Evolutionary conservation across 37 sponge, comb jelly and placozoan species (phyloP).

Genomic region (Spongilla lacustris): DNA sequence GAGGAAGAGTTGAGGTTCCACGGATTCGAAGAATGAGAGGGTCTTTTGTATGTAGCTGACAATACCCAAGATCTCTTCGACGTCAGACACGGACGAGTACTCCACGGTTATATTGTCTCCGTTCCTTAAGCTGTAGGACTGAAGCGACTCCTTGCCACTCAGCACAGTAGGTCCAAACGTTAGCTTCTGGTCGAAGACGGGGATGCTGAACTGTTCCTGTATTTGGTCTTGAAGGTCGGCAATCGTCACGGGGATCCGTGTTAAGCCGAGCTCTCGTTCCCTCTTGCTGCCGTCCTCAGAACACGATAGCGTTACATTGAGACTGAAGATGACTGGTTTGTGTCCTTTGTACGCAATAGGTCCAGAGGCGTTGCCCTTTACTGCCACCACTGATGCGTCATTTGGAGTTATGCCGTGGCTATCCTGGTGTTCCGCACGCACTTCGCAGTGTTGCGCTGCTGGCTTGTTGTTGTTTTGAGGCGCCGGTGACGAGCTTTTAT

Average conservation of each 20-base stretch:
- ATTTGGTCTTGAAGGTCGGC: conserved; percentile 12
- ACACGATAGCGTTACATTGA: no score
- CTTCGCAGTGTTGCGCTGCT: no score
- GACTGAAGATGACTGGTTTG: no score
- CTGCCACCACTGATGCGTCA: no score
- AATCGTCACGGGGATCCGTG: conserved; percentile 3
- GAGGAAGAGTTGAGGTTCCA: neutral
- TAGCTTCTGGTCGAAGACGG: conserved; percentile 14
- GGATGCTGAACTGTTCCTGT: conserved; percentile 14
- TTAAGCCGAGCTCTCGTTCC: no score
- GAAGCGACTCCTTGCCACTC: neutral
- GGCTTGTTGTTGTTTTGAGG: no score
- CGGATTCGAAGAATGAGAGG: neutral
- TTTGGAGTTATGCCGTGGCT: no score
- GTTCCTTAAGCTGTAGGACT: neutral
- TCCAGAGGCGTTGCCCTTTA: no score
- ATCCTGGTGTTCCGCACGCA: no score
- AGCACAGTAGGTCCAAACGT: neutral
- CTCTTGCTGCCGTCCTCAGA: no score
- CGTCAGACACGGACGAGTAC: conserved; percentile 4
- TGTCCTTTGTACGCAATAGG: no score
- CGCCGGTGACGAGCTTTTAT: no score
- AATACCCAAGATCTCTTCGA: conserved; percentile 1
- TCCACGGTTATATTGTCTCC: conserved; percentile 16
- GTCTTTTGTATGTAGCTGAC: neutral